Evolutionary conservation across 2,113 vertebrate genomes (phyloP), one percentile per base, ranked within the genome.

Genomic region (Ptilorrhoa leucosticta): DNA sequence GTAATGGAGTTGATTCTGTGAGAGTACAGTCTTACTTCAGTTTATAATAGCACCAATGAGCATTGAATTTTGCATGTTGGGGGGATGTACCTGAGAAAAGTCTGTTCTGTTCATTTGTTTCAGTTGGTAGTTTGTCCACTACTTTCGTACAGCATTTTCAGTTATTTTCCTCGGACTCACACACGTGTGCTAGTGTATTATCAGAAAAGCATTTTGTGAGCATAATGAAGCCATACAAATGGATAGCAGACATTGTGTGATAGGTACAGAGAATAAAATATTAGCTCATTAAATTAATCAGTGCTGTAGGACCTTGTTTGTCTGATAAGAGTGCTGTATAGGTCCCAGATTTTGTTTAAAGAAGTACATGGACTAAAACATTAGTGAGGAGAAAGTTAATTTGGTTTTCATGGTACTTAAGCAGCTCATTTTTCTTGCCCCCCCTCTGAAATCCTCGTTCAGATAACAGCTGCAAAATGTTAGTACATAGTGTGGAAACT

Each of bases 141-240:
- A 22, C 10, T 79, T 92, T 53, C 20, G 31, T 51, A 22, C 35
- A 39, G n/a, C 3, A 9, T 76, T 54, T 57, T 90, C 16, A 16
- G 11, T 56, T 87, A 4, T 4, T 60, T 83, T 44, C n/a, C 21
- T 66, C n/a, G 53, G 42, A 26, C 10, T 56, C 10, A 4, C 40
- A 17, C 1, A 0, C 2, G 0, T 12, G 1, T 57, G 81, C 8
- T 23, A 28, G 21, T 35, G 2, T 42, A n/a, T 65, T 68, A 60
- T 26, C 6, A 82, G 57, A 83, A 39, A 76, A 69, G 26, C 13
- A 10, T 71, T 75, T 70, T 4, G 16, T 75, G n/a, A n/a, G 4
- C 47, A 8, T 27, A 19, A 30, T 13, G 23, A 83, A 66, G 35
- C 64, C 15, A 8, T 45, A 17, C 53, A 69, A 53, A 33, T 15